A percentile compares a stretch with the other conserved stretches of the same genome.
Evolutionary conservation across 92 coral and sea anemone species (phyloP).

Genomic region (Bergia puertoricense): DNA sequence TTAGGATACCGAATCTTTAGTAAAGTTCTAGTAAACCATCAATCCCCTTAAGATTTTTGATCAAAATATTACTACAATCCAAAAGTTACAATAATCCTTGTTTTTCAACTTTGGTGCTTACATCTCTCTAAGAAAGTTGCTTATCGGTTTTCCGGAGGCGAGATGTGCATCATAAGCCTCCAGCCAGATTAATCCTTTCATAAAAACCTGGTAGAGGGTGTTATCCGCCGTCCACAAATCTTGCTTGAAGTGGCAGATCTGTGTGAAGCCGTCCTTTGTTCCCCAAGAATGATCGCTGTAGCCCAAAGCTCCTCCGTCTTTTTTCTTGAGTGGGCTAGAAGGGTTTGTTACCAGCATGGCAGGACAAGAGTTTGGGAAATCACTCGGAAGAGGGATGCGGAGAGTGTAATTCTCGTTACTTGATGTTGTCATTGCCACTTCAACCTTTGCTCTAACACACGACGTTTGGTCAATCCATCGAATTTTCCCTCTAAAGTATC

Average conservation of each 20-base stretch:
- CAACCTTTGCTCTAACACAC: constrained; percentile 66
- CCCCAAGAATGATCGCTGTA: constrained; percentile 44
- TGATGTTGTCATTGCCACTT: constrained; percentile 63
- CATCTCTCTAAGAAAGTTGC: constrained; percentile 65
- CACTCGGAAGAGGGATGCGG: constrained; percentile 66
- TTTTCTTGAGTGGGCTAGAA: constrained; percentile 22
- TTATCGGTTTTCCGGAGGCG: constrained; percentile 64
- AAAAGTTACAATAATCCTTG: too few species aligned
- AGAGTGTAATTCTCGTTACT: constrained; percentile 64
- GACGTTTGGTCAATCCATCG: constrained; percentile 58
- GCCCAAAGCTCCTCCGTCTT: not conserved
- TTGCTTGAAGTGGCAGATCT: constrained; percentile 75
- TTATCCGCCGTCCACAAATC: constrained; percentile 66
- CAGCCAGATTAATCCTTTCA: constrained; percentile 91
- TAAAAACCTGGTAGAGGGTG: constrained; percentile 76
- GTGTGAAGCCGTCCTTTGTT: constrained; percentile 52
- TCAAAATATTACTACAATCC: too few species aligned
- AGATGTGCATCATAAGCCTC: constrained; percentile 91
- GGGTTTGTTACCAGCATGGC: constrained; percentile 69
- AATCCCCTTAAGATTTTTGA: too few species aligned
- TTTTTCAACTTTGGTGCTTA: not conserved
- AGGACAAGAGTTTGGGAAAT: constrained; percentile 74
- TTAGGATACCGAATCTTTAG: too few species aligned
- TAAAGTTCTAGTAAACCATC: too few species aligned
- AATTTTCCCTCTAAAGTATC: constrained; percentile 65